A percentile compares a stretch with the other conserved stretches of the same genome.
phyloP scores from a whole-genome alignment of 2,113 vertebrate genomes.

The Ciconia maguari region DNA sequence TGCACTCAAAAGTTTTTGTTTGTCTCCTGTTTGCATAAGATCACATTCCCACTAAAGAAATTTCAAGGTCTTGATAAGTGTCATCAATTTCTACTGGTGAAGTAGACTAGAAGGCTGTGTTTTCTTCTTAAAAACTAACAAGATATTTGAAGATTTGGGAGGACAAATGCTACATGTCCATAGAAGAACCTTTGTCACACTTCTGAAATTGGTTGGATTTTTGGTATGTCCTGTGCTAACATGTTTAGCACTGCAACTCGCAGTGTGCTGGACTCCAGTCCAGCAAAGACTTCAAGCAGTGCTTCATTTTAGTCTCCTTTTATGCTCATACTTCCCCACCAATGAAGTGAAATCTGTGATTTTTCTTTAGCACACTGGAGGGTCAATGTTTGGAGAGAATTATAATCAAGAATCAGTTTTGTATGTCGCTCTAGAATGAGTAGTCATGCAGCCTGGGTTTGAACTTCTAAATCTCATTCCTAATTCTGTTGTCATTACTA shows the following conservation, averaged over 20 bases:
- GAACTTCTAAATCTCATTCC: neutral
- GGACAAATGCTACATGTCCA: neutral
- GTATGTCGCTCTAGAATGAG: neutral
- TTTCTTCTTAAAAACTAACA: neutral
- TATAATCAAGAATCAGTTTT: neutral
- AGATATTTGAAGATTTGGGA: neutral
- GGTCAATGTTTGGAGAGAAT: neutral
- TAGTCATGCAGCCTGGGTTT: neutral
- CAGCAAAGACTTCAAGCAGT: neutral
- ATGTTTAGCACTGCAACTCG: neutral
- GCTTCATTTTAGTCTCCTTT: neutral
- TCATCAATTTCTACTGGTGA: neutral
- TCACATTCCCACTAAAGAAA: neutral
- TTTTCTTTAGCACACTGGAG: neutral
- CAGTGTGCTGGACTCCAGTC: neutral
- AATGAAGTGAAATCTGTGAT: neutral
- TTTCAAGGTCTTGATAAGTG: neutral
- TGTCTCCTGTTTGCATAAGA: neutral
- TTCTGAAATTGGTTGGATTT: neutral
- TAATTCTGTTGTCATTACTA: neutral
- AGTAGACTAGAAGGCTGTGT: neutral
- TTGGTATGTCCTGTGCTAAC: neutral
- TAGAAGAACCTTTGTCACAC: accelerated
- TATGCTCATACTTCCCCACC: neutral
- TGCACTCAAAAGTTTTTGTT: neutral